Evolutionary conservation across 2,888 invertebrate genomes (phyloP), one percentile per base, ranked within the genome.

Genomic region (Allophyes oxyacanthae): DNA sequence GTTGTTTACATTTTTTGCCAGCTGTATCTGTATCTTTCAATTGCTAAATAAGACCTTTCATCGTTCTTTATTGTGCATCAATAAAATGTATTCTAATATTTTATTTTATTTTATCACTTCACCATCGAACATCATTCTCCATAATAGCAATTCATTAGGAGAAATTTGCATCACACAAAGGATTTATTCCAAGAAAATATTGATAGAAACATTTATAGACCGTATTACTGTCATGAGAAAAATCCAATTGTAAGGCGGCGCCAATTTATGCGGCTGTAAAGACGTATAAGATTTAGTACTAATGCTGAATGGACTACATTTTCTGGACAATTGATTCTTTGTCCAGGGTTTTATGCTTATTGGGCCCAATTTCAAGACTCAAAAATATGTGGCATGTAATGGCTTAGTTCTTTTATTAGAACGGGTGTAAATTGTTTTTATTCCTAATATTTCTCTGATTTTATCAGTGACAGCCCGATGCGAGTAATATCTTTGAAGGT

Each of bases 201-300:
- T 54, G 36, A 38, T 42, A 8, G 33, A 37, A 45, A 43, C 40
- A 49, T 71, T 63, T 46, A 58, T 56, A 37, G 50, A 48, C 20
- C 34, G n/a, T 38, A 41, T 52, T 46, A 55, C 38, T 49, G 52
- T 53, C 53, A 44, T 32, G 14, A 34, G 32, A 43, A 53, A 55
- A 63, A 51, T 64, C 44, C 64, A 51, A 64, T 65, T 65, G 44
- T 38, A 30, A 28, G 42, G 44, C 41, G 33, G 42, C 34, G 38
- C 43, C 36, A 56, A 71, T 70, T 67, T 64, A 71, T 56, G 64
- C 50, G 34, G 38, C 9, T 34, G 11, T 56, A 40, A 55, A 66
- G 41, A 40, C 33, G 0, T 43, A 36, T 40, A 49, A 55, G 38
- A 52, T 66, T 66, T 57, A 57, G 41, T 34, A 62, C 41, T 4